phyloP scores from a whole-genome alignment of 2,797 vertebrate genomes.

The Lithobates pipiens region DNA sequence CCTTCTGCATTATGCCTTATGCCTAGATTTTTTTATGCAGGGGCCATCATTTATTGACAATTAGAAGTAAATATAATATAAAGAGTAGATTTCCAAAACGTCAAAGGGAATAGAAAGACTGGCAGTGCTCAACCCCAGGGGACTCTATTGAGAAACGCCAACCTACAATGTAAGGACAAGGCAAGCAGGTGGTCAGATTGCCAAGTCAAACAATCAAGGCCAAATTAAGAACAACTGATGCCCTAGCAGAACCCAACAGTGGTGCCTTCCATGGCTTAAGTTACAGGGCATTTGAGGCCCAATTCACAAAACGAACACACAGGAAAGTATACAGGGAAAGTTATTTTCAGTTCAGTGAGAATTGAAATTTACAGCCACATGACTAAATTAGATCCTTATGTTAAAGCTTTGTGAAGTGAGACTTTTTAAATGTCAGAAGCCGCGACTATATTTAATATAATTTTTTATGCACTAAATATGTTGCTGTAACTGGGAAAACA shows the following conservation, averaged over 20 bases:
- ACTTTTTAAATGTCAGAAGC: no score
- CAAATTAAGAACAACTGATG: neutral
- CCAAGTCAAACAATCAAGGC: neutral
- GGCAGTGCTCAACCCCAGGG: neutral
- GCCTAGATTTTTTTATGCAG: neutral
- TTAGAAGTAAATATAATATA: neutral
- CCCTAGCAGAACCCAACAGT: neutral
- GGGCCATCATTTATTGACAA: neutral
- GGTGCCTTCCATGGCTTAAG: neutral
- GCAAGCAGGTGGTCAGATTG: neutral
- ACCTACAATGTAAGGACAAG: neutral
- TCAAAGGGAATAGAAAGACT: neutral
- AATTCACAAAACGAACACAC: neutral
- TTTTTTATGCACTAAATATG: no score
- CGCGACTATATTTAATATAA: no score
- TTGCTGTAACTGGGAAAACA: no score
- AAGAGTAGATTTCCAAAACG: no score
- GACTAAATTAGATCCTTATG: no score
- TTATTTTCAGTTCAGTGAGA: no score
- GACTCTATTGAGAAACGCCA: neutral
- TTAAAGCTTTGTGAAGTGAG: no score
- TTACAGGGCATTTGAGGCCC: neutral
- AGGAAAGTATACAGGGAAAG: neutral
- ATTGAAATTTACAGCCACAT: no score
- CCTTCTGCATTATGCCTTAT: no score